Evolutionary conservation across 2,797 vertebrate species (phyloP).

Genomic region (Hippocampus kuda): DNA sequence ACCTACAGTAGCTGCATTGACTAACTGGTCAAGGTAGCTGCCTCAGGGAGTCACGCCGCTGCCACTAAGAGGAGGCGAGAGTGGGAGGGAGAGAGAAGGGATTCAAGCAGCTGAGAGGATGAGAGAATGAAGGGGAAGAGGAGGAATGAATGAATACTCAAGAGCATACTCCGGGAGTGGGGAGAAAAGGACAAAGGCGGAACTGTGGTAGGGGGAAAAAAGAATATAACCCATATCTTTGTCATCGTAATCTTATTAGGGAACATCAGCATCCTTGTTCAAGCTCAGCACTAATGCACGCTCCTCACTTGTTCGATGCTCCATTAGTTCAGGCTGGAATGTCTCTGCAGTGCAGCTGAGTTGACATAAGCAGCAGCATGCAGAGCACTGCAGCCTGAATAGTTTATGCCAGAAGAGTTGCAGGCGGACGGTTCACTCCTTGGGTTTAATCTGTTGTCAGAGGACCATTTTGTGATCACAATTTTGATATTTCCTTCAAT

Average conservation of each 20-base stretch:
- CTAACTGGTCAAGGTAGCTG: conserved; percentile 36
- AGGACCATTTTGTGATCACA: neutral
- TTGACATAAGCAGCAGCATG: conserved; percentile 50
- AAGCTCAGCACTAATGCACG: neutral
- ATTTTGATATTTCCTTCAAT: no score
- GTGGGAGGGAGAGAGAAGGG: conserved; percentile 13
- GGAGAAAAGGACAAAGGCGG: conserved; percentile 12
- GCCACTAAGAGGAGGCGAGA: conserved; percentile 27
- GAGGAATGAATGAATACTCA: neutral
- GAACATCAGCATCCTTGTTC: conserved; percentile 3
- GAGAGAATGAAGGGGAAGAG: neutral
- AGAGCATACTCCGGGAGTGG: neutral
- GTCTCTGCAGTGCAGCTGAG: conserved; percentile 66
- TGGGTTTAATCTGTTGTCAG: neutral
- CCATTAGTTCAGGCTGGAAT: conserved; percentile 40
- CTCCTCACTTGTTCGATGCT: conserved; percentile 31
- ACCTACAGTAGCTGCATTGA: conserved; percentile 39
- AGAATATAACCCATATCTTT: conserved; percentile 1
- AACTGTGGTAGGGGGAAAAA: neutral
- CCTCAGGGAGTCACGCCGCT: conserved; percentile 51
- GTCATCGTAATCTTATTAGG: neutral
- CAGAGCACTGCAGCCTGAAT: conserved; percentile 36
- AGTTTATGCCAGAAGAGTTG: neutral
- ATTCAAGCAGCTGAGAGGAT: neutral
- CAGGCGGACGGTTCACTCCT: neutral